Evolutionary conservation across 1,140 invertebrate species (phyloP), one percentile per base, ranked within the genome.

Genomic region (Pemphigus obesinymphae): DNA sequence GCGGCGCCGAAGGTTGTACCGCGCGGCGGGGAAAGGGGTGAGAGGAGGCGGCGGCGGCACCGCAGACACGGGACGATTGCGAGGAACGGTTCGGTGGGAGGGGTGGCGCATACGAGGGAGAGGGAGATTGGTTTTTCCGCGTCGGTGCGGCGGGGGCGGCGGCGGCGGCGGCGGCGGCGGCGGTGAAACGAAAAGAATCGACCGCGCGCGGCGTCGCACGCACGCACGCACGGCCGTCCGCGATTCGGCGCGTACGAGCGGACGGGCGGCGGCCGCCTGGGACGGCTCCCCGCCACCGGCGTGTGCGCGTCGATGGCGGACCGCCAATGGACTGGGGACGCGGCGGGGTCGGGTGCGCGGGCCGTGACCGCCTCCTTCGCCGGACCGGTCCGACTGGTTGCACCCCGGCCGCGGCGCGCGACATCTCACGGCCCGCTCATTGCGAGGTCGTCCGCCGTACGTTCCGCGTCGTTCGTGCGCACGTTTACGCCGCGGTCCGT

Each of bases 351-450:
- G n/a, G n/a, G 29, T 31, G 26, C 29, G 68, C 68, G n/a, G 31
- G 23, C 50, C 50, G 50, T 58, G 29, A 23, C 31, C 50, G 73
- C 73, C 73, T 45, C 68, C 68, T 17, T 6, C n/a, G n/a, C 73
- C 53, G 50, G 73, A 78, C 73, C 73, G 73, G 73, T 78, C 73
- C 50, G 48, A 78, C 73, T 78, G 73, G 73, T 78, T 78, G 73
- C 73, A 40, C 50, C 73, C 73, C 48, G 31, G 29, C 45, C 45
- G 23, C 40, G 29, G 10, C 15, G 48, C 10, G 20, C 73, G 34
- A 58, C 72, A 34, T 34, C 29, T 34, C 45, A 10, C 48, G 50
- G 53, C 13, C 50, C n/a, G 73, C 58, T 75, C 73, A 78, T 78
- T 78, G 20, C 73, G 73, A 78, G 73, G 53, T 78, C 73, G 73